Percentiles rank a stretch among this genome's conserved stretches.
Conservation (phyloP, 2,113 vertebrate species). For the Prionailurus viverrinus region DNA sequence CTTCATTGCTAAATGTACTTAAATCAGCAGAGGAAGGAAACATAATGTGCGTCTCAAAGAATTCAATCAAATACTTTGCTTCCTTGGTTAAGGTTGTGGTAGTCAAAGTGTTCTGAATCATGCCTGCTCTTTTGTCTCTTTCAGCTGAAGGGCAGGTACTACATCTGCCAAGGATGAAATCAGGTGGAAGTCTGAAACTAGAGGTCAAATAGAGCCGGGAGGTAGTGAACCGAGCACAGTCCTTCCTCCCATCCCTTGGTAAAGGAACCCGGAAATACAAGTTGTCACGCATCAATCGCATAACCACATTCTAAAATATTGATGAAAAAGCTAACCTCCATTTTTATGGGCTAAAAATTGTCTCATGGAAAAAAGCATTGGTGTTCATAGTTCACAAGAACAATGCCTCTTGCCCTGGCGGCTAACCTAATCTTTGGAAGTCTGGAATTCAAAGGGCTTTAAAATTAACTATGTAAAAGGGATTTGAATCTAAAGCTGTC, state of each 20-base stretch:
- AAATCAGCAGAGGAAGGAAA: slow-evolving; percentile 26
- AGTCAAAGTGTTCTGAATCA: not conserved
- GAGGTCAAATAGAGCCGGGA: not conserved
- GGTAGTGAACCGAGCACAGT: not conserved
- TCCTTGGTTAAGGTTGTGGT: not conserved
- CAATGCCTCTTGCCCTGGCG: not conserved
- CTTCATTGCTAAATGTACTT: not conserved
- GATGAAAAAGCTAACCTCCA: not conserved
- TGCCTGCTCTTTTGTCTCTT: slow-evolving; percentile 22
- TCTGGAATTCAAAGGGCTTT: not conserved
- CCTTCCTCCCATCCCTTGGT: not conserved
- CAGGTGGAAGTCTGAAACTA: slow-evolving; percentile 50
- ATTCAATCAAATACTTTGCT: not conserved
- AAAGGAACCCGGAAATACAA: slow-evolving; percentile 12
- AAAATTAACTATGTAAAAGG: not conserved
- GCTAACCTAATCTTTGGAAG: not conserved
- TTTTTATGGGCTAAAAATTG: not conserved
- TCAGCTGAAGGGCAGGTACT: not conserved
- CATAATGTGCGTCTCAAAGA: not conserved
- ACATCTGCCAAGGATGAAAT: slow-evolving; percentile 27
- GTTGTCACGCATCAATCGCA: not conserved
- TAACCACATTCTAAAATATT: not conserved
- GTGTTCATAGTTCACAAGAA: not conserved
- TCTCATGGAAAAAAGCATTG: not conserved
- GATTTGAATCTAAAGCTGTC: not conserved